Evolutionary conservation across 1,140 invertebrate species (phyloP), one percentile per base, ranked within the genome.

Genomic region (Temnothorax longispinosus): DNA sequence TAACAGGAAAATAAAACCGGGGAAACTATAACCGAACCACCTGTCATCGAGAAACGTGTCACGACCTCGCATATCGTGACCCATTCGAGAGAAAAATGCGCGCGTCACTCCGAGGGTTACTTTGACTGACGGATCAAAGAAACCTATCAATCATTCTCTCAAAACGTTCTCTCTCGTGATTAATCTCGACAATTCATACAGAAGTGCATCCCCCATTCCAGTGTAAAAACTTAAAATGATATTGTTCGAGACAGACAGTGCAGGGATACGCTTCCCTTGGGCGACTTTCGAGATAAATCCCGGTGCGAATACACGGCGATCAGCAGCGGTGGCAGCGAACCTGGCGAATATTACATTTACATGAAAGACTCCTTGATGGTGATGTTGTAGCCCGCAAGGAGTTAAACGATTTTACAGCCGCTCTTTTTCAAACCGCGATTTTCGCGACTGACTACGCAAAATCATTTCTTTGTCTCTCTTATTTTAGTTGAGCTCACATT

Each of bases 1-100:
- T 87, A 80, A 75, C 50, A 47, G 69, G 32, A 56, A 75, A 75
- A 54, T 21, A 56, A 77, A 89, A 87, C n/a, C n/a, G 54, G 76
- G 76, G 50, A 90, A 89, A 84, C 67, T 76, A 64, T 65, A 56
- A 84, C 44, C 80, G 32, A 44, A 47, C 50, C 41, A 76, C 81
- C 62, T 67, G 75, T 86, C 78, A 32, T 58, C 50, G 38, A 71
- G 38, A 44, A 32, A 62, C 13, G 47, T 44, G 50, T 65, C 60
- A 56, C 50, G 74, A 81, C 54, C 62, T 56, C 50, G 11, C 4
- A 35, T 13, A 56, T 64, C 27, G n/a, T 47, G 13, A 27, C 50
- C 18, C 8, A 8, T 56, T 32, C 21, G 38, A 58, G 21, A 32
- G 38, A 56, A 56, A n/a, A 69, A 41, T 54, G 1, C 35, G 47